Percentiles rank a stretch among this genome's conserved stretches.
Conservation (phyloP, 2,888 invertebrate species). For the Dicyrtoma fusca region DNA sequence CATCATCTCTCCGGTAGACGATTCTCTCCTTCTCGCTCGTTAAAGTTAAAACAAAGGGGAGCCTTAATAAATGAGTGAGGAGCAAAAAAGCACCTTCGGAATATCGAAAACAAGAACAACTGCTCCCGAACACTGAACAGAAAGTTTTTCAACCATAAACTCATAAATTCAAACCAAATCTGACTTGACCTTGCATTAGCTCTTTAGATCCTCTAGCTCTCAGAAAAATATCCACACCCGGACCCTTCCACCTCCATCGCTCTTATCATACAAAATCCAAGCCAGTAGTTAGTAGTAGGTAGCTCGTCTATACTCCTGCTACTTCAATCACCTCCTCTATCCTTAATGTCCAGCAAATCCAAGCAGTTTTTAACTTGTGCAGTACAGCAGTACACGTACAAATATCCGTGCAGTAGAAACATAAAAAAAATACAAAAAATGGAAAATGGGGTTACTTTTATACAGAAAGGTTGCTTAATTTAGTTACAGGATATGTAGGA, state of each 20-base stretch:
- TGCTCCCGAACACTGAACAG: constrained; percentile 4
- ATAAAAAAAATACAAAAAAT: too few species aligned
- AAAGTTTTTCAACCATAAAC: constrained; percentile 55
- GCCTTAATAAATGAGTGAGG: constrained; percentile 20
- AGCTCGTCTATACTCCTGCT: too few species aligned
- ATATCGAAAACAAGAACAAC: neutral
- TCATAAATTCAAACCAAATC: constrained; percentile 55
- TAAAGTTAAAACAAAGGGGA: constrained; percentile 28
- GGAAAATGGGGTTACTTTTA: constrained; percentile 1
- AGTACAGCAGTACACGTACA: too few species aligned
- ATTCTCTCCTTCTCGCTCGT: too few species aligned
- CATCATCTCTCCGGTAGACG: neutral
- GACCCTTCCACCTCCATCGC: constrained; percentile 7
- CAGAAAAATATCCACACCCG: constrained; percentile 20
- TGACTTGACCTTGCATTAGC: constrained; percentile 55
- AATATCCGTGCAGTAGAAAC: too few species aligned
- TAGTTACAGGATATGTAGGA: too few species aligned
- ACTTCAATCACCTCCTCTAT: too few species aligned
- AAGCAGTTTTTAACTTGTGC: too few species aligned
- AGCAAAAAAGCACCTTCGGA: constrained; percentile 18
- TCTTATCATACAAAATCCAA: neutral
- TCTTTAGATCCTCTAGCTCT: constrained; percentile 33
- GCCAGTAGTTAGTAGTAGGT: too few species aligned
- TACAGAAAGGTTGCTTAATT: neutral
- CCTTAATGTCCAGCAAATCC: too few species aligned